Evolutionary conservation across 2,113 vertebrate genomes (phyloP), one percentile per base, ranked within the genome.

Genomic region (Spea bombifrons): DNA sequence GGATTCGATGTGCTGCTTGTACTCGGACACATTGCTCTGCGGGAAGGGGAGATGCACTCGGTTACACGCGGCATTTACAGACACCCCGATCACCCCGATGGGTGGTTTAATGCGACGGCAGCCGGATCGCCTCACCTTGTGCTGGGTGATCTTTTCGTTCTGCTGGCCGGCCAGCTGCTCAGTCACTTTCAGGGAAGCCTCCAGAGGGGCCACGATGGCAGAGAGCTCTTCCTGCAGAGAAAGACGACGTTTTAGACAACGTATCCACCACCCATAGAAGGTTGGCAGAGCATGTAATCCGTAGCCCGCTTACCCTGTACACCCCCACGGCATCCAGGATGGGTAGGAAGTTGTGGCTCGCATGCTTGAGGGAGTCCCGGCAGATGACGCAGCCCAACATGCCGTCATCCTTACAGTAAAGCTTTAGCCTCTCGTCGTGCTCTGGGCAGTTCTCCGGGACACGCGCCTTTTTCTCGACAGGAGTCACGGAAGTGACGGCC

Each of bases 331-430:
- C 76, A 16, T 79, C 76, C 61, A 86, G 84, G 57, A 86, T 30
- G 1, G 87, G 85, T 2, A 88, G 4, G 0, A 86, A 84, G 0
- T 63, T 64, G 50, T 88, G 88, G 1, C 70, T 75, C 12, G 80
- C n/a, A 67, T 88, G 87, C 13, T 85, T 84, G n/a, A 83, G 81
- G 1, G 86, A 88, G 73, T 85, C 85, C 0, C 84, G 76, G 73
- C 86, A 89, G 49, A 88, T 66, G 43, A 88, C 88, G 0, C 88
- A 88, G 61, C 87, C 68, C 69, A 86, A 78, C 44, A 86, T 82
- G 5, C 82, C 84, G 0, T 89, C 86, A 0, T 87, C 84, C 61
- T 86, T 84, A 0, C 88, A 88, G 76, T 74, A 87, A 47, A 87
- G 85, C 13, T 88, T 85, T 47, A 88, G 83, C 71, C 86, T 84